Evolutionary conservation across 2,888 invertebrate genomes (phyloP).

Genomic region (Drosophila dives): DNA sequence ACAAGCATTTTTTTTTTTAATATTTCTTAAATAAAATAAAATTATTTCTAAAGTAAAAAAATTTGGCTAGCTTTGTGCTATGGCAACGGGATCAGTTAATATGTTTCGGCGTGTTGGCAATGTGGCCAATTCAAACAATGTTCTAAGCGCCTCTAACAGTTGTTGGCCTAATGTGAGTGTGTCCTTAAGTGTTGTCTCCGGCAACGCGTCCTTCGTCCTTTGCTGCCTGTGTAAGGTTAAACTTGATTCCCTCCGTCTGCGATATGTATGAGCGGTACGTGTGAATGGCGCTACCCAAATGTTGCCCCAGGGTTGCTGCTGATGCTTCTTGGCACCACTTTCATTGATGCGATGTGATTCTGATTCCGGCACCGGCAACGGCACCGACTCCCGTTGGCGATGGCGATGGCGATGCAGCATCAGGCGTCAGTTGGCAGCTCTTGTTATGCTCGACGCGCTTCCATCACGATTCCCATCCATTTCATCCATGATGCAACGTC

Average conservation of each 20-base stretch:
- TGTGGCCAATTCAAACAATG: conserved; percentile 8
- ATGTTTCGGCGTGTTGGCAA: not conserved
- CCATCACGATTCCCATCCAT: conserved; percentile 68
- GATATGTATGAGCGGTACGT: conserved; percentile 73
- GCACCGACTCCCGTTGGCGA: not conserved
- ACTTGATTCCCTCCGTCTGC: conserved; percentile 18
- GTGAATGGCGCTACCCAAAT: conserved; percentile 70
- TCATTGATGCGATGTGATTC: conserved; percentile 48
- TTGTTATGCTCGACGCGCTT: conserved; percentile 77
- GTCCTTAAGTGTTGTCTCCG: conserved; percentile 25
- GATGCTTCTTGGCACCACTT: conserved; percentile 26
- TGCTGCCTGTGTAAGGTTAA: conserved; percentile 23
- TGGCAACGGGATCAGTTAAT: not conserved
- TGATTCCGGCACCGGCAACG: conserved; percentile 14
- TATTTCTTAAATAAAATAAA: not conserved
- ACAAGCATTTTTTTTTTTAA: not conserved
- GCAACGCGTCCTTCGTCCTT: conserved; percentile 22
- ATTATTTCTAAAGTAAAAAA: no score
- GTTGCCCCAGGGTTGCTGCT: conserved; percentile 38
- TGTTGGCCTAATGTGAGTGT: conserved; percentile 33
- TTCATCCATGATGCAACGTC: conserved; percentile 73
- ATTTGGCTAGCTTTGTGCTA: not conserved
- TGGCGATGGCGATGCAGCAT: conserved; percentile 32
- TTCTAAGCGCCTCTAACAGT: conserved; percentile 5
- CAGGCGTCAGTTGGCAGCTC: conserved; percentile 32